phyloP scores from a whole-genome alignment of 2,888 invertebrate genomes.

The Cantharis flavilabris region DNA sequence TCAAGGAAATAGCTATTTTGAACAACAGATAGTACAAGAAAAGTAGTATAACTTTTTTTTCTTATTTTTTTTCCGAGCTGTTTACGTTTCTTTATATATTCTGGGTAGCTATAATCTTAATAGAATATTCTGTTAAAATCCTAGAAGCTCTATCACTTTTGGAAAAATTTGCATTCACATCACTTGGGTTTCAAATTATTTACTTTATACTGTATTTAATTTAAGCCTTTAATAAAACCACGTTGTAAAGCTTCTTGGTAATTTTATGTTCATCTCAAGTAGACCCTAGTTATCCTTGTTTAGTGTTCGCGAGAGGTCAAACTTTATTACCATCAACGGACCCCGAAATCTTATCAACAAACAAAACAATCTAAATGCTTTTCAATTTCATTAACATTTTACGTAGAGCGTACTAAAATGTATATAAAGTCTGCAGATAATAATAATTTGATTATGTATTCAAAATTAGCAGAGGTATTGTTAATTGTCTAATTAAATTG shows the following conservation, averaged over 20 bases:
- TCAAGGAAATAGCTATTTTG: no score
- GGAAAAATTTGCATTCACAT: not conserved
- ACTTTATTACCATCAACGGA: not conserved
- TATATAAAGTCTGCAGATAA: not conserved
- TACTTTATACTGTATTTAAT: constrained; percentile 13
- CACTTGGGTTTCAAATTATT: constrained; percentile 10
- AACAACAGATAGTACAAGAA: no score
- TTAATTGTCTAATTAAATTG: not conserved
- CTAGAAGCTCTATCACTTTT: not conserved
- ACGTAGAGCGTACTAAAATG: not conserved
- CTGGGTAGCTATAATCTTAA: not conserved
- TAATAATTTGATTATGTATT: not conserved
- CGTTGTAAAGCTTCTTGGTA: constrained; percentile 13
- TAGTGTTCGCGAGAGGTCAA: constrained; percentile 10
- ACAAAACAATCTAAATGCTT: not conserved
- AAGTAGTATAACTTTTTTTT: no score
- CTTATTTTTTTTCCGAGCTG: not conserved
- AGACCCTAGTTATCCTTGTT: constrained; percentile 11
- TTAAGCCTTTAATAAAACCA: constrained; percentile 17
- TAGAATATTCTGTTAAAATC: not conserved
- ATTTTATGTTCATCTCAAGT: constrained; percentile 22
- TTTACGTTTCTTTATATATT: not conserved
- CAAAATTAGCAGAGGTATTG: not conserved
- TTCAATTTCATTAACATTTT: not conserved
- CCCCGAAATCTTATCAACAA: not conserved